Evolutionary conservation across 2,797 vertebrate species (phyloP).

Genomic region (Cebuella pygmaea): DNA sequence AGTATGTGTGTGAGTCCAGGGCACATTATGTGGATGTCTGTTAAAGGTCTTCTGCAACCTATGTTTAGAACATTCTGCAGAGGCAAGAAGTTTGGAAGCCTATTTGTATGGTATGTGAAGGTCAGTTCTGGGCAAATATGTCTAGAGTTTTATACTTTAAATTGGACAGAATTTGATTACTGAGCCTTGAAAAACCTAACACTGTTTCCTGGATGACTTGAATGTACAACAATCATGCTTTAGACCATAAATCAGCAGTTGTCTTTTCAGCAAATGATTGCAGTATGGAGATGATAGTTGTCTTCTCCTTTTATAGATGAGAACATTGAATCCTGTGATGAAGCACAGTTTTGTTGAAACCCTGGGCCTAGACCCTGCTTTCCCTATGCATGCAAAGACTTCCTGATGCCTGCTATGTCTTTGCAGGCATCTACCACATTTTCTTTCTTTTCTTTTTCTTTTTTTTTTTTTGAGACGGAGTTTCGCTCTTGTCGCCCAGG

Average conservation of each 20-base stretch:
- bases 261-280: neutral
- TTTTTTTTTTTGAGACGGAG: too few relatives aligned
- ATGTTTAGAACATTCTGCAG: neutral
- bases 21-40: neutral
- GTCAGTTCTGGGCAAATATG: neutral
- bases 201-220: neutral
- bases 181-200: slow-evolving; percentile 3
- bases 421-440: neutral
- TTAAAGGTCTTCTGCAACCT: neutral
- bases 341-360: neutral
- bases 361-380: neutral
- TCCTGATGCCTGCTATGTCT: neutral
- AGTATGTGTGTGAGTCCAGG: neutral
- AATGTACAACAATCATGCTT: neutral
- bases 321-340: neutral
- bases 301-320: neutral
- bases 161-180: neutral
- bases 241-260: neutral
- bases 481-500: too few relatives aligned
- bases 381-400: neutral
- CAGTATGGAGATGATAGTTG: neutral
- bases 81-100: slow-evolving; percentile 9
- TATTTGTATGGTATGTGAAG: neutral
- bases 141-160: neutral
- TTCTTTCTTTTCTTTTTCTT: too few relatives aligned